Base-by-base conservation (phyloP, 2,888 invertebrate genomes). In the Drepana falcataria region DNA sequence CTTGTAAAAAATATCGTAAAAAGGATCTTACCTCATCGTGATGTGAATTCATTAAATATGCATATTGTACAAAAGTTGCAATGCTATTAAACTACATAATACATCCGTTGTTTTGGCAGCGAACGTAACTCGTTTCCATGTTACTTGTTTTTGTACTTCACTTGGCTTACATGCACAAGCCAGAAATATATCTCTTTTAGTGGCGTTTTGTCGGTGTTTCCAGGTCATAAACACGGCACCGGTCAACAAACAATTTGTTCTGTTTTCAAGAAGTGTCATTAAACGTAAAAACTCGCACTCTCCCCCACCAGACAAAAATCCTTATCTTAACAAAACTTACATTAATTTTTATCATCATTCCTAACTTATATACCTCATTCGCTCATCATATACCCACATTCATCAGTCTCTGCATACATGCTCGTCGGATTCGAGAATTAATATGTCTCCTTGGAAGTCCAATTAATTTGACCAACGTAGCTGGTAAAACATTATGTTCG, bases 191-290 rank as follows among this genome's bases (percentile, higher is more conserved):
- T 79, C 73, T 78, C 69, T 66, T 78, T 74, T 79, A 78, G 75
- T 77, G 70, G 69, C 65, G 64, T 59, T 55, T 63, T 63, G 74
- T 70, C 75, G 75, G 75, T 78, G 72, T 72, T 72, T 73, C 77
- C 75, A 68, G 73, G 73, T 79, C 68, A 80, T 84, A 85, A 83
- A 83, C 79, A 82, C 74, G 75, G 70, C 72, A 64, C 71, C 72
- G 82, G 84, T 80, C 83, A 82, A 71, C 77, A 79, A 79, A 83
- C 83, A 83, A 81, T 76, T 77, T 78, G 73, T 70, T 72, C 68
- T 68, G 71, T 77, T 77, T 68, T 77, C 75, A 77, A 79, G 81
- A 74, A 79, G 73, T 68, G 74, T 76, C 80, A 82, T 85, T 82
- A 80, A 78, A 85, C 74, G 77, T 79, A 83, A 85, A 86, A 85